Evolutionary conservation across 2,888 invertebrate genomes (phyloP), one percentile per base, ranked within the genome.

Genomic region (Ichneumon xanthorius): DNA sequence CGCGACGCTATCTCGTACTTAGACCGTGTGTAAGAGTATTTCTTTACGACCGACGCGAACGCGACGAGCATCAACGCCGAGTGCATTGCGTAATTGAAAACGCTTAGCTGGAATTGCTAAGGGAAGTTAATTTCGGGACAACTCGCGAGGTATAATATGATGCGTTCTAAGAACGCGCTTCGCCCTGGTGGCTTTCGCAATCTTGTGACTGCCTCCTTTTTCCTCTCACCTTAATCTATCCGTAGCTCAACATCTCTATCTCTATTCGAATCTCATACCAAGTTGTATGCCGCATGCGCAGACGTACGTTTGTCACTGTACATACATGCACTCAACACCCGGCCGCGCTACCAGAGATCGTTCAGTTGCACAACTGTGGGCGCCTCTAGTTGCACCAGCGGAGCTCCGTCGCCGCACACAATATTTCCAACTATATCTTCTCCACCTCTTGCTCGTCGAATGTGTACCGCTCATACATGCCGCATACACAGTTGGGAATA

Each of bases 81-180:
- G 67, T 19, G 40, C 40, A 22, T 78, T 82, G 78, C 72, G 55
- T 61, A 72, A 82, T 82, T 82, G 82, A 58, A 61, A 82, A 71
- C 53, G 72, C 72, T 67, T 73, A 45, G 45, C 48, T 73, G 45
- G 67, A 72, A 78, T 82, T 78, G 50, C 78, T n/a, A 40, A 67
- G 67, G 72, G 72, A 73, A 82, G 65, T 78, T 82, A 82, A 78
- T 82, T 82, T 82, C 82, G 82, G 72, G 77, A 72, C 61, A 61
- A 67, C 14, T 63, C 61, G 37, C 73, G 75, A 14, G 63, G 63
- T 63, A 72, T 58, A 37, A 61, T 30, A 68, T 72, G 68, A 80
- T 40, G 67, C 78, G 61, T 82, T 82, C 78, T 67, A 61, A 33
- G 72, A 78, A 82, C 37, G 72, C 48, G 67, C 68, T 63, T 40